These are phyloP conservation scores for Macaca mulatta DNA, from an alignment of 2,113 vertebrate species.

Conservation along the genomic window DNA sequence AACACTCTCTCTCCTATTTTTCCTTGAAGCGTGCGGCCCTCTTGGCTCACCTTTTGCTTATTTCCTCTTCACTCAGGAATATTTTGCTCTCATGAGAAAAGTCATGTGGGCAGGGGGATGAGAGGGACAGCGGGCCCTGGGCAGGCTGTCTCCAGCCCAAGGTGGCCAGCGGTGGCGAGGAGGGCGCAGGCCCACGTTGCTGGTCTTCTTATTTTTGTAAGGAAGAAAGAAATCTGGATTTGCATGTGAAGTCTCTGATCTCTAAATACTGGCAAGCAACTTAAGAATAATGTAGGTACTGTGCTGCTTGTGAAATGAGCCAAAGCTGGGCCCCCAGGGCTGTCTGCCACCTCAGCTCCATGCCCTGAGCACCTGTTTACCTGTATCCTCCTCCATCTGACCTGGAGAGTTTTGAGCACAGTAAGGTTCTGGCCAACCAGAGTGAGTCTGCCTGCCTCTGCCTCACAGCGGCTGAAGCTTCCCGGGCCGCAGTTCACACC, in stretches of 20 bases:
- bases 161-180: background rate
- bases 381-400: accelerated
- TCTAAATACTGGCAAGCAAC: background rate
- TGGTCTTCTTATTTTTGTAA: background rate
- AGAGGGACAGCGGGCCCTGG: accelerated
- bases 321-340: background rate
- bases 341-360: background rate
- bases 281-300: background rate
- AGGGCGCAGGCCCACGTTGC: background rate
- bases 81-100: conserved; percentile 20
- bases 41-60: conserved; percentile 9
- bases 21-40: background rate
- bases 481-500: accelerated
- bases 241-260: background rate
- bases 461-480: background rate
- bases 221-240: background rate
- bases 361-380: accelerated
- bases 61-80: background rate
- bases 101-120: too few relatives aligned
- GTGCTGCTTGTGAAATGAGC: background rate
- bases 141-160: background rate
- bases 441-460: background rate
- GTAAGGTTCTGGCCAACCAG: background rate
- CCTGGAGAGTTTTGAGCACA: background rate
- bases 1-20: background rate